These are phyloP conservation scores for Huso huso DNA, from an alignment of 2,797 vertebrate genomes.

Conservation along the genomic window DNA sequence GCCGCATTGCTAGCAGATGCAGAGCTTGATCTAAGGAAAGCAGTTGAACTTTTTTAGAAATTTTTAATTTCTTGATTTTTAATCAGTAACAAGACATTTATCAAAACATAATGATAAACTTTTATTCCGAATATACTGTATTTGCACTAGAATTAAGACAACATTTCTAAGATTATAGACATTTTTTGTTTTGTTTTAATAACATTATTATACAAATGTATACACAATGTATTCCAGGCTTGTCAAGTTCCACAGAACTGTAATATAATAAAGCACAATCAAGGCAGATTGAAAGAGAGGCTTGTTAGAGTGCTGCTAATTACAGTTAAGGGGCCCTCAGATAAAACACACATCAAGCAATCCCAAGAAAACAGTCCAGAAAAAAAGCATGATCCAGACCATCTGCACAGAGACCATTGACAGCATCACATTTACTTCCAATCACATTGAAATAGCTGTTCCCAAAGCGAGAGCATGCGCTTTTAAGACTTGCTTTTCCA, in stretches of 20 bases:
- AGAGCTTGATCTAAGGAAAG: too few species aligned
- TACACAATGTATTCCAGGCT: slow-evolving; percentile 90
- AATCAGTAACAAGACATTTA: slow-evolving; percentile 10
- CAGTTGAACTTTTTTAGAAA: too few species aligned
- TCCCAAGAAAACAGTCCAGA: slow-evolving; percentile 68
- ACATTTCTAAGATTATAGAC: slow-evolving; percentile 85
- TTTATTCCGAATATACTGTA: slow-evolving; percentile 98
- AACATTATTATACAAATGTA: slow-evolving; percentile 97
- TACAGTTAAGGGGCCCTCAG: slow-evolving; percentile 53
- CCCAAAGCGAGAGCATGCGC: slow-evolving; percentile 60
- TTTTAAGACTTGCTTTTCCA: not conserved
- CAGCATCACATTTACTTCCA: slow-evolving; percentile 55
- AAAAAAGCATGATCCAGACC: slow-evolving; percentile 59
- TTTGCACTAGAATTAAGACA: slow-evolving; percentile 95
- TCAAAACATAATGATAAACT: slow-evolving; percentile 77
- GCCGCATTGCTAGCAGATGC: too few species aligned
- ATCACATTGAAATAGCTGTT: slow-evolving; percentile 55
- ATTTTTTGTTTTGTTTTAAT: slow-evolving; percentile 59
- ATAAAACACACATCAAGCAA: slow-evolving; percentile 63
- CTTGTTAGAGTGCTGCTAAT: slow-evolving; percentile 40
- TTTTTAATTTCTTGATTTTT: too few species aligned
- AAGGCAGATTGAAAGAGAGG: slow-evolving; percentile 62
- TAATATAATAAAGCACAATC: slow-evolving; percentile 84
- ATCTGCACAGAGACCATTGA: slow-evolving; percentile 56
- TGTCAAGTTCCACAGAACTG: slow-evolving; percentile 91